Evolutionary conservation across 2,113 vertebrate genomes (phyloP).

Genomic region (Brienomyrus brachyistius): DNA sequence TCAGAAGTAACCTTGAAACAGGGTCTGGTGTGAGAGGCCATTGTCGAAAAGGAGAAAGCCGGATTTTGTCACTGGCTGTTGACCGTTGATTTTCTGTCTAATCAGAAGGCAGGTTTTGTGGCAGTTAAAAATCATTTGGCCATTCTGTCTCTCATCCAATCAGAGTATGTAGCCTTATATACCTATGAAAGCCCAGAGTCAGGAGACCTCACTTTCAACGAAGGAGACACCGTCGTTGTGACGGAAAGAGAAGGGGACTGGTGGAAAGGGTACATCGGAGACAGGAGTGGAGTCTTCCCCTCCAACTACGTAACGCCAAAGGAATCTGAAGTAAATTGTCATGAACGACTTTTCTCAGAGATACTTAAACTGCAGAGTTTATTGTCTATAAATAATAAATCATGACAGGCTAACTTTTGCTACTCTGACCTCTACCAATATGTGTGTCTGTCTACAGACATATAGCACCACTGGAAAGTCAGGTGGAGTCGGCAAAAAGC

Average conservation of each 20-base stretch:
- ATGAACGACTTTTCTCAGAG: no score
- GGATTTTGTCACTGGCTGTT: neutral
- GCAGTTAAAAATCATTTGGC: neutral
- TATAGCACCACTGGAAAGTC: no score
- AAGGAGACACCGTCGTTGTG: conserved; percentile 84
- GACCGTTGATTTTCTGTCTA: neutral
- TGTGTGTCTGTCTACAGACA: no score
- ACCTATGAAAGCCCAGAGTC: conserved; percentile 84
- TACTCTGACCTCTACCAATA: no score
- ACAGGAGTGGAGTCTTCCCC: conserved; percentile 82
- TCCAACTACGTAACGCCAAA: conserved; percentile 91
- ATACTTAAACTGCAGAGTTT: no score
- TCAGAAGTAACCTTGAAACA: no score
- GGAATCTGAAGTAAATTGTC: conserved; percentile 74
- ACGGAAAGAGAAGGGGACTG: conserved; percentile 89
- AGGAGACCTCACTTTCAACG: conserved; percentile 82
- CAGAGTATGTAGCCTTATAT: conserved; percentile 89
- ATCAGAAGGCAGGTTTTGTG: neutral
- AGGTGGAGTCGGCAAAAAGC: no score
- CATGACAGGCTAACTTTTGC: no score
- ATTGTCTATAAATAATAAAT: no score
- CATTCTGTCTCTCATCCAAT: conserved; percentile 25
- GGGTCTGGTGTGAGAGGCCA: no score
- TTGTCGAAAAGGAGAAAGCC: no score
- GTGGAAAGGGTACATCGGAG: conserved; percentile 87